These are phyloP conservation scores for Hippotragus niger DNA, from an alignment of 2,113 vertebrate genomes.

Conservation along the genomic window DNA sequence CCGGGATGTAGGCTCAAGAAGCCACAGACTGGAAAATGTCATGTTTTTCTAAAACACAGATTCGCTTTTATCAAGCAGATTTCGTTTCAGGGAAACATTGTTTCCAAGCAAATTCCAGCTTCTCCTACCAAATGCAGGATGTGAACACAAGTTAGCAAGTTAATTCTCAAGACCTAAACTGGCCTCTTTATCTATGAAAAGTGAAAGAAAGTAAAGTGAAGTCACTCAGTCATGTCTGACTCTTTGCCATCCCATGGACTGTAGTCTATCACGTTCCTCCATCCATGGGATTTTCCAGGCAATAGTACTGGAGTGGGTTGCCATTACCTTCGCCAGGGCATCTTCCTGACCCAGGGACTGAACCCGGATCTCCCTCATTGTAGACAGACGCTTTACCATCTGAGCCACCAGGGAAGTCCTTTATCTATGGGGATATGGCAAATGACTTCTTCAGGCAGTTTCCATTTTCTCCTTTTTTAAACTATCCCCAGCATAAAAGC, in stretches of 20 bases:
- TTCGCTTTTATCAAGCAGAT: not conserved
- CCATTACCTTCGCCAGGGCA: too few species aligned
- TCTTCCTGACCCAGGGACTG: too few species aligned
- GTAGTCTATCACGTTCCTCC: too few species aligned
- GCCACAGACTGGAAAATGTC: not conserved
- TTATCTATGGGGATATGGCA: not conserved
- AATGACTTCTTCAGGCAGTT: not conserved
- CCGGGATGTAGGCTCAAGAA: not conserved
- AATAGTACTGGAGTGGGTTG: too few species aligned
- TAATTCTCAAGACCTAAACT: not conserved
- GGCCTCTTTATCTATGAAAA: not conserved
- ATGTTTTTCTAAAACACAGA: not conserved
- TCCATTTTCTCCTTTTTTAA: not conserved
- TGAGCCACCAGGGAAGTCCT: too few species aligned
- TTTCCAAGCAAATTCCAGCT: not conserved
- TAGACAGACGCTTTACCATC: too few species aligned
- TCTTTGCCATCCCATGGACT: too few species aligned
- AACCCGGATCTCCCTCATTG: too few species aligned
- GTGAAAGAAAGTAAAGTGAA: too few species aligned
- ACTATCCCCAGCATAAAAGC: not conserved
- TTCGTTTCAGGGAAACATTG: not conserved
- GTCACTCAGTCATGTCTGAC: too few species aligned
- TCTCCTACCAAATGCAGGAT: not conserved
- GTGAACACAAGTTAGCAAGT: not conserved
- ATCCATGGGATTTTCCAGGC: too few species aligned